A percentile compares a stretch with the other conserved stretches of the same genome.
Conservation (phyloP, 1,140 invertebrate species). For the Cydia splendana region DNA sequence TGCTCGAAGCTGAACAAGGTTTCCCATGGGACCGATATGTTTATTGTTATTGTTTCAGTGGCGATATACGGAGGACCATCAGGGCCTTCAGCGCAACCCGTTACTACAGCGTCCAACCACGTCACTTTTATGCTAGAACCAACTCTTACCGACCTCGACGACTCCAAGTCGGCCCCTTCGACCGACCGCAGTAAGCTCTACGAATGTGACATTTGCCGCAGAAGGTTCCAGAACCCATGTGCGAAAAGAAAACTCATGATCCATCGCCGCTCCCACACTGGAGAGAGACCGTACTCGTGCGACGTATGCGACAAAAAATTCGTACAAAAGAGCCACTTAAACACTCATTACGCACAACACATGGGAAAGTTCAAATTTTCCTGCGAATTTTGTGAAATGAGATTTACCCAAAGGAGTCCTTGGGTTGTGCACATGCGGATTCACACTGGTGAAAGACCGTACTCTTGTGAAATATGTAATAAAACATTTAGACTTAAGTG, state of each 20-base stretch:
- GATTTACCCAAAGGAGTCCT: neutral
- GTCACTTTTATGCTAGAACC: neutral
- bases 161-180: neutral
- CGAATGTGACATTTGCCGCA: neutral
- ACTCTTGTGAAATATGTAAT: neutral
- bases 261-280: neutral
- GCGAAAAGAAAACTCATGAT: neutral
- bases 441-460: neutral
- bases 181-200: neutral
- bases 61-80: neutral
- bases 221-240: neutral
- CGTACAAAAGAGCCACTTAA: neutral
- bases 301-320: neutral
- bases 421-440: neutral
- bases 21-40: no score
- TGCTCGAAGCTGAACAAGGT: no score
- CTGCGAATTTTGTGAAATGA: neutral
- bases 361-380: neutral
- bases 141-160: neutral
- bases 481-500: neutral
- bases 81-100: neutral
- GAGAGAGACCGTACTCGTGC: neutral
- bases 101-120: neutral
- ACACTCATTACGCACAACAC: neutral
- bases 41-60: neutral